Evolutionary conservation across 2,797 vertebrate species (phyloP).

Genomic region (Diglossa cyanea): DNA sequence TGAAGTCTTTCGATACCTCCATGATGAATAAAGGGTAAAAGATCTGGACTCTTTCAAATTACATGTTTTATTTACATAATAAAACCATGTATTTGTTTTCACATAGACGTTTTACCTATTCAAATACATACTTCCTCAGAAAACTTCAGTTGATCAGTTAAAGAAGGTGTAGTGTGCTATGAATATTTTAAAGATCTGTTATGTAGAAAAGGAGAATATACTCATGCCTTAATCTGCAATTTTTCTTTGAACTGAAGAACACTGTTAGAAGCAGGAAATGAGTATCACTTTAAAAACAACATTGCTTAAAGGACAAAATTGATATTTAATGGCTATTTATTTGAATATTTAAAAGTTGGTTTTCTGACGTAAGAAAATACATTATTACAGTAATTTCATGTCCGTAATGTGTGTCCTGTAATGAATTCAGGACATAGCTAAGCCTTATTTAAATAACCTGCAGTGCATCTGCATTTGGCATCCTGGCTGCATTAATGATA

Average conservation of each 20-base stretch:
- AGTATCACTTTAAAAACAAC: not conserved
- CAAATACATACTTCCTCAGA: not conserved
- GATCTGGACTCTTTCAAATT: not conserved
- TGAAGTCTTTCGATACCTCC: not conserved
- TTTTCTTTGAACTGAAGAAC: not conserved
- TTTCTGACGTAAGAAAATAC: not conserved
- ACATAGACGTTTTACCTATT: not conserved
- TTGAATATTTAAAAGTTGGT: not conserved
- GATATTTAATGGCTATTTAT: conserved; percentile 3
- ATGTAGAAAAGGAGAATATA: not conserved
- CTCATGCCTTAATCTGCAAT: not conserved
- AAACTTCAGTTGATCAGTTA: not conserved
- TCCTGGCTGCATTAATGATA: not conserved
- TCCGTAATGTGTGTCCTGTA: not conserved
- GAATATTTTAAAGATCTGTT: not conserved
- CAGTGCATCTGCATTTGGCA: not conserved
- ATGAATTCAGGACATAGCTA: not conserved
- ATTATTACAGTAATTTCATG: not conserved
- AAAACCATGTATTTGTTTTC: not conserved
- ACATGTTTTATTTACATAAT: not conserved
- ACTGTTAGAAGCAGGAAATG: not conserved
- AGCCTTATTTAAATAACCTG: not conserved
- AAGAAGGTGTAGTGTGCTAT: not conserved
- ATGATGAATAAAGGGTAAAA: not conserved
- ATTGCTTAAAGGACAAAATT: not conserved